Conservation (phyloP, 1,140 invertebrate genomes). For the Goniozus legneri region DNA sequence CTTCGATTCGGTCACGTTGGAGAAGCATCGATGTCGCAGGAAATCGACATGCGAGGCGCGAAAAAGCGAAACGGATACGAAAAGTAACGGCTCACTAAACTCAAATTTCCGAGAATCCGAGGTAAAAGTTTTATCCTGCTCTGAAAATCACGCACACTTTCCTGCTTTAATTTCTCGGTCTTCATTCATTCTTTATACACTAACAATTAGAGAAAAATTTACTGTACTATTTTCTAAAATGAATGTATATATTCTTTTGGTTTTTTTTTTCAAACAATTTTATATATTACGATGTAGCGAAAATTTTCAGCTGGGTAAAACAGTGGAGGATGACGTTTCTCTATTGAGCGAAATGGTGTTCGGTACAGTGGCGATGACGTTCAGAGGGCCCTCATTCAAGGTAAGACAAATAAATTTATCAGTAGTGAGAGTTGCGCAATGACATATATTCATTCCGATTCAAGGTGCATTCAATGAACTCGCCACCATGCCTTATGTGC, state of each 20-base stretch:
- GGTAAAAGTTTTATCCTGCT: too few species aligned
- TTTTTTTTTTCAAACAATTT: background rate
- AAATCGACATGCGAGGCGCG: conserved; percentile 7
- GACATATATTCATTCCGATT: too few species aligned
- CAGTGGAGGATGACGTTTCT: conserved; percentile 64
- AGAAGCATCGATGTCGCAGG: conserved; percentile 17
- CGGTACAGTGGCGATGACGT: conserved; percentile 83
- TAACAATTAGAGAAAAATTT: too few species aligned
- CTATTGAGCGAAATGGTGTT: conserved; percentile 86
- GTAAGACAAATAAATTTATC: too few species aligned
- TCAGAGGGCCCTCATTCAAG: conserved; percentile 78
- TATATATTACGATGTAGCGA: too few species aligned
- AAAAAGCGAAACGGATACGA: conserved; percentile 9
- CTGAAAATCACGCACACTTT: too few species aligned
- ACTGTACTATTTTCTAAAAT: too few species aligned
- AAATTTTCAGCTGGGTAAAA: conserved; percentile 32
- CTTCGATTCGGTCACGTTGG: conserved; percentile 75
- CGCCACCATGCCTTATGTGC: conserved; percentile 69
- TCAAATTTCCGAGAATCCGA: too few species aligned
- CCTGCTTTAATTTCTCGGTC: too few species aligned
- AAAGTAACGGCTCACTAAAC: background rate
- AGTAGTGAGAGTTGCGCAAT: too few species aligned
- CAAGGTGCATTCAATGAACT: conserved; percentile 68
- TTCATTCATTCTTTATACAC: too few species aligned
- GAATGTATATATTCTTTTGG: background rate